phyloP scores from a whole-genome alignment of 1,140 invertebrate genomes.

The Trichonephila inaurata region DNA sequence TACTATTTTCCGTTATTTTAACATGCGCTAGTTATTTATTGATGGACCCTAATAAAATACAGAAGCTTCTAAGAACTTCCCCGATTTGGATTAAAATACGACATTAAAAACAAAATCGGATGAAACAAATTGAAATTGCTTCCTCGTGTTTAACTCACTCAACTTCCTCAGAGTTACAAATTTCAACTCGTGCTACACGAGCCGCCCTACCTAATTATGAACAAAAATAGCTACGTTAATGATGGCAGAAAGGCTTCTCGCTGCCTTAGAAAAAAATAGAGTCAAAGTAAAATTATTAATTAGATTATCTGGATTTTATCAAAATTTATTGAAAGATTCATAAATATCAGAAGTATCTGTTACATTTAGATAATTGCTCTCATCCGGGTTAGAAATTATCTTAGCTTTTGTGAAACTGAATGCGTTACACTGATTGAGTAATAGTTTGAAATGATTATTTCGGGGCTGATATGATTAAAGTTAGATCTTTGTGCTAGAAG shows the following conservation, averaged over 20 bases:
- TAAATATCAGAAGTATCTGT: not conserved
- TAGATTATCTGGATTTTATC: slow-evolving; percentile 11
- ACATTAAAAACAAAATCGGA: not conserved
- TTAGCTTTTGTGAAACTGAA: not conserved
- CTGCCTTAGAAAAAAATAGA: not conserved
- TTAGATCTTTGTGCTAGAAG: too few species aligned
- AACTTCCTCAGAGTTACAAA: slow-evolving; percentile 22
- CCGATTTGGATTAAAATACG: slow-evolving; percentile 7
- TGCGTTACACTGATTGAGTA: not conserved
- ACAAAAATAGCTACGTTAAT: slow-evolving; percentile 33
- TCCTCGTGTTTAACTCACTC: slow-evolving; percentile 5
- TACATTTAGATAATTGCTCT: not conserved
- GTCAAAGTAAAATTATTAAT: not conserved
- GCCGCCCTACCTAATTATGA: not conserved
- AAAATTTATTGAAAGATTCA: slow-evolving; percentile 13
- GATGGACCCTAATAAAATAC: not conserved
- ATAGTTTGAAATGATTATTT: not conserved
- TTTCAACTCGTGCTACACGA: not conserved
- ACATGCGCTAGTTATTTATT: not conserved
- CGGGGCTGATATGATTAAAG: too few species aligned
- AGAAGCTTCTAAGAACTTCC: not conserved
- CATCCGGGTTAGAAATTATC: not conserved
- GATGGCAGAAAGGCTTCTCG: not conserved
- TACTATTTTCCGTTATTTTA: not conserved
- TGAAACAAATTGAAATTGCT: slow-evolving; percentile 21